Conservation (phyloP, 2,888 invertebrate species). For the Pyrocoelia pectoralis region DNA sequence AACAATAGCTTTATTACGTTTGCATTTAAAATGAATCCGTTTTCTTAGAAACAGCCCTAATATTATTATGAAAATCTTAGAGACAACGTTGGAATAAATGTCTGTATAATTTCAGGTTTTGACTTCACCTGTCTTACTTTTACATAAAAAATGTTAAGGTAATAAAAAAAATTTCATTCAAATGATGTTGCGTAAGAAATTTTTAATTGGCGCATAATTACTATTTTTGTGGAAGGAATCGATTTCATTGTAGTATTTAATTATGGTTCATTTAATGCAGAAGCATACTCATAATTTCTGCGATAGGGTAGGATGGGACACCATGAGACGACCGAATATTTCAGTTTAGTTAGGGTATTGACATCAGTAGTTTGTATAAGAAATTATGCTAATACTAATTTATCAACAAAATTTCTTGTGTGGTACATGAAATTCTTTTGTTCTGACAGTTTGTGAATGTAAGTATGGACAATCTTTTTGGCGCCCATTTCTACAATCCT, state of each 20-base stretch:
- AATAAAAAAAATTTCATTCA: neutral
- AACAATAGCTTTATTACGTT: conserved; percentile 14
- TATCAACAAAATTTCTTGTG: neutral
- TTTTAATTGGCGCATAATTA: no score
- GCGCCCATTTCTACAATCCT: neutral
- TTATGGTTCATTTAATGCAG: no score
- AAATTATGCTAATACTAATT: neutral
- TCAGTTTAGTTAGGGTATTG: conserved; percentile 2
- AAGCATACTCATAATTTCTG: no score
- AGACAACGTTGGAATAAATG: neutral
- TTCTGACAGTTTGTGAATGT: neutral
- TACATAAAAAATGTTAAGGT: no score
- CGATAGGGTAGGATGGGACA: conserved; percentile 2
- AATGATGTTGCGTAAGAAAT: no score
- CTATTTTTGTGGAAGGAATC: no score
- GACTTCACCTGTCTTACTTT: neutral
- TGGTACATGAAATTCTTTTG: neutral
- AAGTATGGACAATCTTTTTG: neutral
- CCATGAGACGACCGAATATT: neutral
- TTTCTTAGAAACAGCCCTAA: conserved; percentile 8
- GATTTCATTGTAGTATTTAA: no score
- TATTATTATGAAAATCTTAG: conserved; percentile 7
- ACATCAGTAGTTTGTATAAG: neutral
- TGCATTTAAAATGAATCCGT: conserved; percentile 13
- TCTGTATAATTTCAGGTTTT: neutral